Percentiles rank a stretch among this genome's conserved stretches.
Evolutionary conservation across 2,888 invertebrate species (phyloP).

Genomic region (Cheilosia vernalis): DNA sequence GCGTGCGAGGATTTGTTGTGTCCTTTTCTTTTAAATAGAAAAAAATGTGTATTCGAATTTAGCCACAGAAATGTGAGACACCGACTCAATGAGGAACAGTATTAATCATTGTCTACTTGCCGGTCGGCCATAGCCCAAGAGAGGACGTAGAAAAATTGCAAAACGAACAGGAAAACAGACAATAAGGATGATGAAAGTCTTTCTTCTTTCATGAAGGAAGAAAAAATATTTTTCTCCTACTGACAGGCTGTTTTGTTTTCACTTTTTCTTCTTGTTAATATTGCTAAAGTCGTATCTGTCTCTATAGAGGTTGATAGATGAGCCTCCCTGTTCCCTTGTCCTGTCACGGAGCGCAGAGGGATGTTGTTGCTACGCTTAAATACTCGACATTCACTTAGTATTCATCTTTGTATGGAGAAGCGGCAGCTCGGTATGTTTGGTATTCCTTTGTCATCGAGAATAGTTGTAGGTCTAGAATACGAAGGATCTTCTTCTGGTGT

Average conservation of each 20-base stretch:
- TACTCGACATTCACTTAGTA: conserved; percentile 47
- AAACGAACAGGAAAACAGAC: conserved; percentile 7
- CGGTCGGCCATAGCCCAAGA: not conserved
- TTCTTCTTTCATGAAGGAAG: conserved; percentile 11
- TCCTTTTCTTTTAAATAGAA: not conserved
- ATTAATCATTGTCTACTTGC: conserved; percentile 67
- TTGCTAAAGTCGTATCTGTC: conserved; percentile 66
- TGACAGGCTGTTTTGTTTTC: conserved; percentile 39
- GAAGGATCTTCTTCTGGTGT: conserved; percentile 32
- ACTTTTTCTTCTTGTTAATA: conserved; percentile 35
- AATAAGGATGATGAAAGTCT: conserved; percentile 44
- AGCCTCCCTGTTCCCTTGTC: conserved; percentile 35
- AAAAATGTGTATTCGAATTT: conserved; percentile 33
- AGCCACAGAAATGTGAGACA: conserved; percentile 47
- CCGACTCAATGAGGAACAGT: conserved; percentile 1
- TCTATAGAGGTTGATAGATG: conserved; percentile 64
- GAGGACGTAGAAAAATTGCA: conserved; percentile 63
- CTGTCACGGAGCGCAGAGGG: not conserved
- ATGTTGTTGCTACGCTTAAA: conserved; percentile 46
- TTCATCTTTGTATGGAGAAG: conserved; percentile 37
- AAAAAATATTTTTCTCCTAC: conserved; percentile 31
- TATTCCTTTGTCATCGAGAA: conserved; percentile 66
- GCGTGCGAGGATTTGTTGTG: conserved; percentile 54
- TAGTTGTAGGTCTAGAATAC: conserved; percentile 64
- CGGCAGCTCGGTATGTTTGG: conserved; percentile 68